Base-by-base conservation (phyloP, 2,797 vertebrate species). In the Schizothorax lantsangensis region DNA sequence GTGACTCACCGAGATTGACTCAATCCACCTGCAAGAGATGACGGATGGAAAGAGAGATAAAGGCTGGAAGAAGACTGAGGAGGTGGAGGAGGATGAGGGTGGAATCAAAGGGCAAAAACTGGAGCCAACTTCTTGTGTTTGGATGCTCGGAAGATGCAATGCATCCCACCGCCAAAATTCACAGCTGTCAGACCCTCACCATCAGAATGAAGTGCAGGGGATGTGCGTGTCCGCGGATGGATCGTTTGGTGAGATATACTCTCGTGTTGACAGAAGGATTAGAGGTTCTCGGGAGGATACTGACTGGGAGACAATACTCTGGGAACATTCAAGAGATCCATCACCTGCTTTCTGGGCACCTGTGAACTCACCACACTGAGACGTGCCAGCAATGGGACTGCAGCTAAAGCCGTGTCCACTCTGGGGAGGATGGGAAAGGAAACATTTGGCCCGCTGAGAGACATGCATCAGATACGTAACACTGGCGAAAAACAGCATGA, bases 1-100 rank as follows among this genome's bases (percentile, higher is more conserved):
- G 84, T 92, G 90, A 91, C 87, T 92, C 92, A 91, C 78, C 21
- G 59, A 82, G 47, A 79, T 83, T 71, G 89, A 90, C 88, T 91
- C 86, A 91, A 87, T 87, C 81, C 89, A 91, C 89, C 89, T 91
- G 88, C 85, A 54, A 57, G 62, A 88, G 78, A 71, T 69, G 88
- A 69, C 3, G 52, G 38, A 78, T 62, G 71, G 38, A 75, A 57
- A 69, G 62, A 78, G 47, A 69, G 23, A 81, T 69, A 68, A 52
- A 62, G 38, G 38, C 21, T 54, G 57, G 69, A 69, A 74, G 40
- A 78, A 69, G 40, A 59, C n/a, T 12, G 45, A 30, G 43, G 66
- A 15, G 82, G 47, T 6, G 57, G 36, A 33, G 59, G 66, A 38
- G 47, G 80, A 85, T 23, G 74, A 54, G 30, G 52, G 69, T 62